Percentiles rank a stretch among this genome's conserved stretches.
phyloP scores from a whole-genome alignment of 2,113 vertebrate species.

The Menura novaehollandiae region DNA sequence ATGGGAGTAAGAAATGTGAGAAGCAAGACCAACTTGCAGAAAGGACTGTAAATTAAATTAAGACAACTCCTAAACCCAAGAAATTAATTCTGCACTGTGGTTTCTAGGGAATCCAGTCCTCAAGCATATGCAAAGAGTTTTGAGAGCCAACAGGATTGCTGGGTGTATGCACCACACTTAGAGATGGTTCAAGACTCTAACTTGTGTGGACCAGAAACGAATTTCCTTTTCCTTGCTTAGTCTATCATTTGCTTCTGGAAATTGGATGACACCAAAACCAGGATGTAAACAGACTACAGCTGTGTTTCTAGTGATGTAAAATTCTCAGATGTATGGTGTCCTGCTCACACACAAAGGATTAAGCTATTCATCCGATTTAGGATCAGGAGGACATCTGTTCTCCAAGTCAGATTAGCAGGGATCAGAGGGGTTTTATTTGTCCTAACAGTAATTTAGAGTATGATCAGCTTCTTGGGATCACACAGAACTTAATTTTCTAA shows the following conservation, averaged over 20 bases:
- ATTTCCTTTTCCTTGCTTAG: neutral
- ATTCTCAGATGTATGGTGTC: constrained; percentile 30
- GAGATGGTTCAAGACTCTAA: neutral
- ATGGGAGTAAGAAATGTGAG: neutral
- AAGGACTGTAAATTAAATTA: neutral
- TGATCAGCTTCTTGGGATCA: constrained; percentile 47
- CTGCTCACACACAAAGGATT: constrained; percentile 42
- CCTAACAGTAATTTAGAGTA: constrained; percentile 44
- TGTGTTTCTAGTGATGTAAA: constrained; percentile 41
- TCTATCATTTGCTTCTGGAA: neutral
- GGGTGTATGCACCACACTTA: neutral
- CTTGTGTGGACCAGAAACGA: neutral
- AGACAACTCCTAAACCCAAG: neutral
- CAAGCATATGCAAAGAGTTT: neutral
- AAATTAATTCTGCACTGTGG: neutral
- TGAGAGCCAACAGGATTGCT: neutral
- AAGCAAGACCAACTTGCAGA: neutral
- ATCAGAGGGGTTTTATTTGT: constrained; percentile 45
- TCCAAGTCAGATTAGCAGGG: constrained; percentile 56
- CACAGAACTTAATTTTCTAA: constrained; percentile 25
- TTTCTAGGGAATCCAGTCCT: neutral
- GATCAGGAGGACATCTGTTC: constrained; percentile 49
- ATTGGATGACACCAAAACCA: neutral
- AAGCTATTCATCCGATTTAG: constrained; percentile 34
- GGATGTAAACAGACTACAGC: constrained; percentile 50